Evolutionary conservation across 2,113 vertebrate genomes (phyloP).

Genomic region (Xenopus borealis): DNA sequence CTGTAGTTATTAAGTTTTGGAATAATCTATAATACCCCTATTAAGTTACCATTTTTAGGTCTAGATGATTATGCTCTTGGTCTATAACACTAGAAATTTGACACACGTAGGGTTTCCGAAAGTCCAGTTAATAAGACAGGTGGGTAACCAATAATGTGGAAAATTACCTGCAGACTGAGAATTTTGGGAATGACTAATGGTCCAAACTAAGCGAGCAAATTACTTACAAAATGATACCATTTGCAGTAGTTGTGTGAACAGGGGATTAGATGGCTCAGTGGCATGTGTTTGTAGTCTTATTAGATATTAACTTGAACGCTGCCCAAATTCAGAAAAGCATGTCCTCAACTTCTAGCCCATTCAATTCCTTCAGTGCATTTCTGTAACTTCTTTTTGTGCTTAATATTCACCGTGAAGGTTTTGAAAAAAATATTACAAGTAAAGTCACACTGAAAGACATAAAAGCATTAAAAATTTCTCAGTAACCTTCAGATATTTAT

Average conservation of each 20-base stretch:
- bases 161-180: slow-evolving; percentile 83
- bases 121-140: slow-evolving; percentile 83
- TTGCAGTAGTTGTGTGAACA: slow-evolving; percentile 67
- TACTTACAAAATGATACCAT: slow-evolving; percentile 81
- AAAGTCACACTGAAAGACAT: neutral
- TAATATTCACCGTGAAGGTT: neutral
- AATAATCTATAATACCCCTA: slow-evolving; percentile 74
- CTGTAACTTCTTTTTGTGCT: slow-evolving; percentile 40
- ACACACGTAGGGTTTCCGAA: slow-evolving; percentile 66
- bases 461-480: neutral
- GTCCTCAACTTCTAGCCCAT: slow-evolving; percentile 43
- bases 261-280: slow-evolving; percentile 66
- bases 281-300: slow-evolving; percentile 69
- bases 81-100: slow-evolving; percentile 72
- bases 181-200: slow-evolving; percentile 81
- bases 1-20: slow-evolving; percentile 74
- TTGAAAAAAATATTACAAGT: neutral
- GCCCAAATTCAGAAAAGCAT: slow-evolving; percentile 60
- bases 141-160: slow-evolving; percentile 84
- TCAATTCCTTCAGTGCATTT: neutral
- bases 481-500: neutral
- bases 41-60: slow-evolving; percentile 69
- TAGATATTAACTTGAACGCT: slow-evolving; percentile 56
- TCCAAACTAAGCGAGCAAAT: slow-evolving; percentile 78
- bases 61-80: slow-evolving; percentile 74